phyloP scores from a whole-genome alignment of 2,797 vertebrate genomes.

The Pantherophis alleghaniensis region DNA sequence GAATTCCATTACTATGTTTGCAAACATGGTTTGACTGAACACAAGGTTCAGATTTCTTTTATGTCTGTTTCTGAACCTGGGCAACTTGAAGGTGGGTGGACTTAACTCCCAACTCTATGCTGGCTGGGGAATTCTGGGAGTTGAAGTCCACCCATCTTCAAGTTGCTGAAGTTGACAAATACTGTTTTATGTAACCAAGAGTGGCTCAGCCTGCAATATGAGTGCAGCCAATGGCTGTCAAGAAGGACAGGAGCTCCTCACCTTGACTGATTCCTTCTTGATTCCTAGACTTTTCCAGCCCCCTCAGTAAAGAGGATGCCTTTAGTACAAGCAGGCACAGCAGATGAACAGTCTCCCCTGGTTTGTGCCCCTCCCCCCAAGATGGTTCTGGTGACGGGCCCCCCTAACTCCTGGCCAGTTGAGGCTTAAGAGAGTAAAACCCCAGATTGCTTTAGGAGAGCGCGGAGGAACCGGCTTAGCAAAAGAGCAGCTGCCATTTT shows the following conservation, averaged over 20 bases:
- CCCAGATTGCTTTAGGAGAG: neutral
- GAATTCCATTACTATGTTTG: neutral
- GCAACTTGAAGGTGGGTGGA: neutral
- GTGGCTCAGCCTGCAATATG: neutral
- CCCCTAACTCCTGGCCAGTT: neutral
- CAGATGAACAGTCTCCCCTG: neutral
- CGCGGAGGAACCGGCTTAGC: neutral
- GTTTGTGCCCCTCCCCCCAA: neutral
- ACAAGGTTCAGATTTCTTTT: neutral
- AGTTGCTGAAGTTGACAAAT: no score
- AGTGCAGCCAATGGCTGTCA: neutral
- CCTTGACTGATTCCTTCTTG: neutral
- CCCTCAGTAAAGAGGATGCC: neutral
- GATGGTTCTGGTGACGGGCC: neutral
- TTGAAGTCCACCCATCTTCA: no score
- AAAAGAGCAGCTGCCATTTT: neutral
- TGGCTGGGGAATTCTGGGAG: neutral
- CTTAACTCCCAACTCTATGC: neutral
- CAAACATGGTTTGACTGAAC: neutral
- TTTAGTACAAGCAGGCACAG: neutral
- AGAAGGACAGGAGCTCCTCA: neutral
- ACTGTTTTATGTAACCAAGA: neutral
- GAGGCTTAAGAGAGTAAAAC: neutral
- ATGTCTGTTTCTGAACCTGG: neutral
- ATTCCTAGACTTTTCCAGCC: neutral